These are phyloP conservation scores for Lepeophtheirus salmonis DNA, from an alignment of 1,140 invertebrate genomes.

Conservation along the genomic window DNA sequence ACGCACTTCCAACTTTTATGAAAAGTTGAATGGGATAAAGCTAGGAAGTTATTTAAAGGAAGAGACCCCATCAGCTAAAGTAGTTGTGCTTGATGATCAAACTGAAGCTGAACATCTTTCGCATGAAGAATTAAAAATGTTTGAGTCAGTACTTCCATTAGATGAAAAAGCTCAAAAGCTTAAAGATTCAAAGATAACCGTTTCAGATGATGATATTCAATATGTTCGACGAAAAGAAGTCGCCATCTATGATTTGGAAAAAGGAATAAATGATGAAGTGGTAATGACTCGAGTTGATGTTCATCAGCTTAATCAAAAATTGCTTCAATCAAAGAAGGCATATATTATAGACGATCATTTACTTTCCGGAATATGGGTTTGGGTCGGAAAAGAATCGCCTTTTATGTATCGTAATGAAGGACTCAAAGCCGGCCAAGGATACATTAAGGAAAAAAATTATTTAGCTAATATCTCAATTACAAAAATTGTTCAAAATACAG, in stretches of 20 bases:
- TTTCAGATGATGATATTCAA: slow-evolving; percentile 34
- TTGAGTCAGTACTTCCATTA: slow-evolving; percentile 47
- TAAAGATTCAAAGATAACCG: slow-evolving; percentile 2
- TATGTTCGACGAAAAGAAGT: slow-evolving; percentile 42
- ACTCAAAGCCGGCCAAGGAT: slow-evolving; percentile 65
- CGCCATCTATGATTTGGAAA: slow-evolving; percentile 41
- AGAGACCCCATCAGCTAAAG: slow-evolving; percentile 30
- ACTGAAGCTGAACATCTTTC: slow-evolving; percentile 50
- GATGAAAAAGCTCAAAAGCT: slow-evolving; percentile 27
- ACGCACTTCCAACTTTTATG: slow-evolving; percentile 42
- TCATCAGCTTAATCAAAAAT: slow-evolving; percentile 53
- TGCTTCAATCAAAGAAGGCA: slow-evolving; percentile 59
- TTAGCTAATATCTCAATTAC: slow-evolving; percentile 46
- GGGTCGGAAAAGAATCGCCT: slow-evolving; percentile 57
- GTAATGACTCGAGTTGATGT: slow-evolving; percentile 24
- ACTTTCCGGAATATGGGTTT: slow-evolving; percentile 64
- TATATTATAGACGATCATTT: slow-evolving; percentile 67
- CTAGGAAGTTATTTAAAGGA: slow-evolving; percentile 28
- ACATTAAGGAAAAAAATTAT: slow-evolving; percentile 59
- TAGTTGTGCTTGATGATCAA: slow-evolving; percentile 63
- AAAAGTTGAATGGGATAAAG: slow-evolving; percentile 40
- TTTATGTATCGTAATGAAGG: slow-evolving; percentile 50
- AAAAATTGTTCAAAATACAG: slow-evolving; percentile 53
- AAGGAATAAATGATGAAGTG: slow-evolving; percentile 38
- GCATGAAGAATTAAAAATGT: slow-evolving; percentile 39